Percentiles rank a stretch among this genome's conserved stretches.
These are phyloP conservation scores for Criorhina ranunculi DNA, from an alignment of 2,888 invertebrate species.

Conservation along the genomic window DNA sequence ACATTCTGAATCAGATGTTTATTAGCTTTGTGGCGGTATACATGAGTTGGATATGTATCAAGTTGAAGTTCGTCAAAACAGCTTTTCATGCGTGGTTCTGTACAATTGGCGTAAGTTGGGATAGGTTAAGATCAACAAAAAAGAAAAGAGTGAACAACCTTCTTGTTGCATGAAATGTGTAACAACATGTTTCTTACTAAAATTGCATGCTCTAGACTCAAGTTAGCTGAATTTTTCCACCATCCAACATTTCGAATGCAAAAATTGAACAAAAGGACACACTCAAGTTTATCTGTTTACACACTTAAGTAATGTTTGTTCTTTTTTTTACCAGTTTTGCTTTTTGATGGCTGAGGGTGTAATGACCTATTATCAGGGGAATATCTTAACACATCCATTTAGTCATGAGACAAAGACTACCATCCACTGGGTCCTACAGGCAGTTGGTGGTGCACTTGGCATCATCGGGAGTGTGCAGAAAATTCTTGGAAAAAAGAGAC, in stretches of 20 bases:
- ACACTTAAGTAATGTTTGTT: not conserved
- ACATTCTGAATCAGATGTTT: conserved; percentile 77
- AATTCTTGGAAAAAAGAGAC: conserved; percentile 79
- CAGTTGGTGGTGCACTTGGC: conserved; percentile 67
- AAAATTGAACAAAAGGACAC: too few species aligned
- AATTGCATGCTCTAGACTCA: too few species aligned
- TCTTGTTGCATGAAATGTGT: too few species aligned
- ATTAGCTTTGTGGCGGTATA: conserved; percentile 78
- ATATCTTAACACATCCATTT: conserved; percentile 57
- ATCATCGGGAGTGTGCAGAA: conserved; percentile 79
- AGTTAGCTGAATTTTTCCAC: too few species aligned
- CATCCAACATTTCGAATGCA: too few species aligned
- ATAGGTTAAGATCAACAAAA: too few species aligned
- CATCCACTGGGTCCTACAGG: conserved; percentile 72
- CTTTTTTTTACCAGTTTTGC: conserved; percentile 77
- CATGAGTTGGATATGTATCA: conserved; percentile 80
- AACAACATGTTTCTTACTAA: too few species aligned
- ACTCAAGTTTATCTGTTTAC: too few species aligned
- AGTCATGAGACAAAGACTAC: conserved; percentile 59
- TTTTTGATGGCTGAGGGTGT: conserved; percentile 76
- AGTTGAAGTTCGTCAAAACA: conserved; percentile 81
- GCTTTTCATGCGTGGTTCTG: conserved; percentile 83
- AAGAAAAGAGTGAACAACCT: too few species aligned
- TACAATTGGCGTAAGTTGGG: conserved; percentile 81
- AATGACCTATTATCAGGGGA: conserved; percentile 74